phyloP scores from a whole-genome alignment of 2,113 vertebrate genomes.

The Labrus mixtus region DNA sequence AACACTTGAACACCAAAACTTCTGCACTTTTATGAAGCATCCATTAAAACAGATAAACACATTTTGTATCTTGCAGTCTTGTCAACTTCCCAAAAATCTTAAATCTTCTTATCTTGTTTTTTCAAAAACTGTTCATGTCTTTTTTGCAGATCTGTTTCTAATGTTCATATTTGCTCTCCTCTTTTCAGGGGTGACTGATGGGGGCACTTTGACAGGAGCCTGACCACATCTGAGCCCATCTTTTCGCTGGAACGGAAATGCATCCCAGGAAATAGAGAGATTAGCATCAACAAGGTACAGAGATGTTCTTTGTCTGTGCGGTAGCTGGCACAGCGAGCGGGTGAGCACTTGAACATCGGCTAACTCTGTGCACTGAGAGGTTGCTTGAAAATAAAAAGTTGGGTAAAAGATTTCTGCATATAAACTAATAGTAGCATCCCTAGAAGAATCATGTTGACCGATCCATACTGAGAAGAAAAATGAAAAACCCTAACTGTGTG shows the following conservation, averaged over 20 bases:
- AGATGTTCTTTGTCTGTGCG: constrained; percentile 71
- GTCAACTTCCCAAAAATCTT: too few species aligned
- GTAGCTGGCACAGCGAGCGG: constrained; percentile 41
- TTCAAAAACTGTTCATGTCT: not conserved
- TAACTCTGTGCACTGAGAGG: not conserved
- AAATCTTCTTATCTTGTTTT: not conserved
- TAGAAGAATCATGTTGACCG: too few species aligned
- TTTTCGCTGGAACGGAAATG: constrained; percentile 69
- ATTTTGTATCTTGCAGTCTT: too few species aligned
- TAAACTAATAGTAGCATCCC: too few species aligned
- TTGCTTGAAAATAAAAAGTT: not conserved
- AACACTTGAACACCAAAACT: too few species aligned
- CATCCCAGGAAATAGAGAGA: constrained; percentile 66
- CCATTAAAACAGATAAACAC: too few species aligned
- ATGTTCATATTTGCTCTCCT: not conserved
- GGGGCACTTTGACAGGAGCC: constrained; percentile 22
- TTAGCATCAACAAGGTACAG: constrained; percentile 74
- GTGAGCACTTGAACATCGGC: constrained; percentile 24
- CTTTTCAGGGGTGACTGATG: constrained; percentile 27
- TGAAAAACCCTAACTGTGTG: not conserved
- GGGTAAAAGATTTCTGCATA: too few species aligned
- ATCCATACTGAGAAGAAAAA: not conserved
- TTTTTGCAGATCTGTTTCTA: not conserved
- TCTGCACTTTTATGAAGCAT: too few species aligned
- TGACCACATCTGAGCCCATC: constrained; percentile 62